Evolutionary conservation across 2,888 invertebrate species (phyloP), one percentile per base, ranked within the genome.

Genomic region (Sarcophaga variegata): DNA sequence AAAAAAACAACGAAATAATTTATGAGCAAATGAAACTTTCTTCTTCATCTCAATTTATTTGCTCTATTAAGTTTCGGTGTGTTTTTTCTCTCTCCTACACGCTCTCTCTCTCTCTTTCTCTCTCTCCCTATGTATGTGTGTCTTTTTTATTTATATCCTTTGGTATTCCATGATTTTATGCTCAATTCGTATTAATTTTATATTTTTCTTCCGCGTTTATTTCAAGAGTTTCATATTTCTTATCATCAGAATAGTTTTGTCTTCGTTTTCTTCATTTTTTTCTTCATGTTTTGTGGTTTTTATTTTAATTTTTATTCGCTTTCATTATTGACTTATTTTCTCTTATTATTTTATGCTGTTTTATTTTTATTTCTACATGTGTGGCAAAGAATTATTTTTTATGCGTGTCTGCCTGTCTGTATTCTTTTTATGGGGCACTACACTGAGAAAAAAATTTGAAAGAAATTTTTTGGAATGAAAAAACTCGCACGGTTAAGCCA

Each of bases 61-160:
- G 84, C 80, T 84, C 80, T 76, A 80, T 81, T 70, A 70, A 80
- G 59, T 84, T 84, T 70, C 17, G 47, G 2, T 10, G 62, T 62
- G 37, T 59, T 59, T 63, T 64, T 79, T 74, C 49, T 22, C 69
- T 37, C 10, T 37, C 67, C 59, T 78, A 63, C 71, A 14, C 17
- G 66, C 64, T 70, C 22, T 25, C 63, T 60, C 17, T 47, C 20
- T 37, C 67, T 70, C 67, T 75, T 66, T 60, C 20, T 45, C 45
- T 47, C n/a, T 25, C 10, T 67, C 37, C 14, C 45, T 67, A 47
- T 75, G 25, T 25, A 25, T 25, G 25, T 25, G 3, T 45, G 0
- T 27, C 27, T 80, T 75, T 49, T 70, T 45, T 62, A 22, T 47
- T 67, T 75, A 70, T 75, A 22, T 14, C 3, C 12, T 3, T 3